Conservation (phyloP, 1,140 invertebrate species). For the Nebria ingens region DNA sequence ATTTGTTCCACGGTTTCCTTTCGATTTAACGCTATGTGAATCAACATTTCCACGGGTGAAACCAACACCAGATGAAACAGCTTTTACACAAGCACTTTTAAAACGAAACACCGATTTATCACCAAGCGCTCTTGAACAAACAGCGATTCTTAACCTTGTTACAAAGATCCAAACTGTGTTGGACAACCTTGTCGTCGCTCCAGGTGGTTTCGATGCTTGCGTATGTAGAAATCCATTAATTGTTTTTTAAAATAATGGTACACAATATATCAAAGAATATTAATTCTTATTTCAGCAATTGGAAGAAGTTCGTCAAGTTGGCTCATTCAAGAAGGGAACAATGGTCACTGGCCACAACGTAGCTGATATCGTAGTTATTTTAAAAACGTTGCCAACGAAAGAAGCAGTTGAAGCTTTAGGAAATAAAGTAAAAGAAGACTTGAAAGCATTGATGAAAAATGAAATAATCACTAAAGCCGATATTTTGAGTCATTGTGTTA, state of each 20-base stretch:
- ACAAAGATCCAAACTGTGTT: conserved; percentile 87
- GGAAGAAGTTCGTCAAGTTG: conserved; percentile 91
- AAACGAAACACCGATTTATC: conserved; percentile 86
- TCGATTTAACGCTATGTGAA: conserved; percentile 83
- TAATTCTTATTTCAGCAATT: conserved; percentile 61
- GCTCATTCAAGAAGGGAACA: conserved; percentile 96
- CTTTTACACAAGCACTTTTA: conserved; percentile 77
- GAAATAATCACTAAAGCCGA: conserved; percentile 48
- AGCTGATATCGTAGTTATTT: conserved; percentile 93
- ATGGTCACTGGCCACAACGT: conserved; percentile 92
- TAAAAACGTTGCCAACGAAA: conserved; percentile 95
- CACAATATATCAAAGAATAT: too few relatives aligned
- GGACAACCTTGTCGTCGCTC: conserved; percentile 87
- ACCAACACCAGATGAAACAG: conserved; percentile 66
- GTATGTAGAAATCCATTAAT: conserved; percentile 47
- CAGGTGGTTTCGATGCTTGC: conserved; percentile 88
- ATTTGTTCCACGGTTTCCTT: conserved; percentile 76
- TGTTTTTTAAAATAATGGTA: not conserved
- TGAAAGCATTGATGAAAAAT: conserved; percentile 56
- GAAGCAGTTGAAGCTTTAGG: conserved; percentile 87
- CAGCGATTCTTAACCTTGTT: conserved; percentile 81
- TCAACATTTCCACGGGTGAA: conserved; percentile 79
- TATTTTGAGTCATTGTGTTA: conserved; percentile 49
- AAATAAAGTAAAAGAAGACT: conserved; percentile 76
- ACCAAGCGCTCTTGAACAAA: conserved; percentile 80